Percentiles rank a stretch among this genome's conserved stretches.
These are phyloP conservation scores for Lithophane ornitopus DNA, from an alignment of 2,888 invertebrate species.

Conservation along the genomic window DNA sequence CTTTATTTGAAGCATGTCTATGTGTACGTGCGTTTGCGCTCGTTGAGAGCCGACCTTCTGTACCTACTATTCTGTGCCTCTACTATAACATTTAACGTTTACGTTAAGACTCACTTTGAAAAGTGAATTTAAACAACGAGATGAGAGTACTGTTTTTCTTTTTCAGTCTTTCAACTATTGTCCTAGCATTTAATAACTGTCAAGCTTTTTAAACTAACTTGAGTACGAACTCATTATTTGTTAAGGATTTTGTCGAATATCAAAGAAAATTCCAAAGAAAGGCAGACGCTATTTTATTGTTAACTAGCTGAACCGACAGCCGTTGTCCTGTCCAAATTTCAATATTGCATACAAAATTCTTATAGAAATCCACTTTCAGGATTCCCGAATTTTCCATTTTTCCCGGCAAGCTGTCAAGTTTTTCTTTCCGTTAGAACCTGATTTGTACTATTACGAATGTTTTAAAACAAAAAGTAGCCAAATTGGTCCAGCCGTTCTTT, in stretches of 20 bases:
- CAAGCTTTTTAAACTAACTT: conserved; percentile 34
- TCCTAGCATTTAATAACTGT: conserved; percentile 51
- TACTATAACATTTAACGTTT: conserved; percentile 49
- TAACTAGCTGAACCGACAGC: not conserved
- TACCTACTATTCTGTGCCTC: not conserved
- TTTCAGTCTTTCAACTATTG: conserved; percentile 32
- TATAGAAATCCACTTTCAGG: too few relatives aligned
- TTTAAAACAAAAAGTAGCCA: too few relatives aligned
- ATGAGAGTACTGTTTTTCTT: conserved; percentile 24
- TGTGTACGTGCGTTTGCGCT: not conserved
- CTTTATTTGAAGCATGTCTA: not conserved
- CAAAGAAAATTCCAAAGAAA: conserved; percentile 13
- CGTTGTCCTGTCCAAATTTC: too few relatives aligned
- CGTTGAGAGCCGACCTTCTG: not conserved
- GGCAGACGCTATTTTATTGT: not conserved
- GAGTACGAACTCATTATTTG: conserved; percentile 22
- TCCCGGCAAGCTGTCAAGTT: too few relatives aligned
- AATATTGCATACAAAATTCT: too few relatives aligned
- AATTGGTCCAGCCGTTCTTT: too few relatives aligned
- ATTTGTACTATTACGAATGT: too few relatives aligned
- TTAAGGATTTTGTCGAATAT: conserved; percentile 13
- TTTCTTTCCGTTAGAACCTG: too few relatives aligned
- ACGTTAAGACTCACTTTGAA: conserved; percentile 38
- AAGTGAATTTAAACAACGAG: conserved; percentile 60
- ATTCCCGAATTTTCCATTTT: too few relatives aligned